phyloP scores from a whole-genome alignment of 2,888 invertebrate species.

The Drosophila histrio region DNA sequence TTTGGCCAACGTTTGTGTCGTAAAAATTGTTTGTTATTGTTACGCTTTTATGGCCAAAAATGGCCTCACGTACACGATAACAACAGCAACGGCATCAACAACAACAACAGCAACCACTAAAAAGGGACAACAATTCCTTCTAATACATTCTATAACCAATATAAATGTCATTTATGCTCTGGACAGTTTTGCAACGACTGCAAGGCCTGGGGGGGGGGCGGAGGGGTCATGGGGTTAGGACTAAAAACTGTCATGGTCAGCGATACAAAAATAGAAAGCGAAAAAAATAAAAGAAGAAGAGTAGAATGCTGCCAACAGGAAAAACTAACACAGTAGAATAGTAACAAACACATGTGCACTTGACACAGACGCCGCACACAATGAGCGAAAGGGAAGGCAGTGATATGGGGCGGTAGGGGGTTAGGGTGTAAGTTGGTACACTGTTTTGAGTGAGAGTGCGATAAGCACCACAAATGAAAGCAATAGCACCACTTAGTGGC shows the following conservation, averaged over 20 bases:
- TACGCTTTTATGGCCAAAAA: conserved; percentile 65
- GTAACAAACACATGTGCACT: conserved; percentile 58
- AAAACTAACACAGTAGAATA: conserved; percentile 33
- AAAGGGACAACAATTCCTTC: conserved; percentile 44
- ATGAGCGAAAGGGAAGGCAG: background rate
- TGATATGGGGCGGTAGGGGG: background rate
- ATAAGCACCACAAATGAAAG: conserved; percentile 72
- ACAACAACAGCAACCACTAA: conserved; percentile 1
- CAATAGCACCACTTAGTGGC: conserved; percentile 78
- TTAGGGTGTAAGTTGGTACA: background rate
- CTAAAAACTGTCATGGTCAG: conserved; percentile 73
- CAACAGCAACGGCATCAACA: conserved; percentile 27
- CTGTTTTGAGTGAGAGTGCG: conserved; percentile 55
- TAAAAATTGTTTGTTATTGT: conserved; percentile 68
- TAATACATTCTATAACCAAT: conserved; percentile 74
- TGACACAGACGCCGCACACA: conserved; percentile 35
- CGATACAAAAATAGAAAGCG: conserved; percentile 39
- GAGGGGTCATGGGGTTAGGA: conserved; percentile 19
- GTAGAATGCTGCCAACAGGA: conserved; percentile 13
- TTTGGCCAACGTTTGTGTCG: conserved; percentile 54
- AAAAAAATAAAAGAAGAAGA: conserved; percentile 3
- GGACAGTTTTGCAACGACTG: conserved; percentile 59
- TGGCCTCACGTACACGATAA: conserved; percentile 57
- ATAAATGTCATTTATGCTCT: conserved; percentile 77
- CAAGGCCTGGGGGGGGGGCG: background rate